Percentiles rank a stretch among this genome's conserved stretches.
phyloP scores from a whole-genome alignment of 92 coral and sea anemone genomes.

The Micromussa lordhowensis region DNA sequence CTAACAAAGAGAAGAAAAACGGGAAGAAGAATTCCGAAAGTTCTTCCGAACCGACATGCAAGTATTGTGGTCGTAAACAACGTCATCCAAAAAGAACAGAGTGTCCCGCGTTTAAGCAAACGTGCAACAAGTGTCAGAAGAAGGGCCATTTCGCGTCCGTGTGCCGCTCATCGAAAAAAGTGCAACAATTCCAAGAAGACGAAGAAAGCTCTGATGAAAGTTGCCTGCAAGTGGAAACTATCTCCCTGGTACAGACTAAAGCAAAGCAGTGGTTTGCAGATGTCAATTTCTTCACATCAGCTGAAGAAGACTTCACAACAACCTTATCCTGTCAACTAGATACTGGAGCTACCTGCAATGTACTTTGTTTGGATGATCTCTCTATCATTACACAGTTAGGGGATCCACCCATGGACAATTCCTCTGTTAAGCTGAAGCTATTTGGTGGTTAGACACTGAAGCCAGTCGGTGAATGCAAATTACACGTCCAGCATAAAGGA shows the following conservation, averaged over 20 bases:
- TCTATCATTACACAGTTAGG: not conserved
- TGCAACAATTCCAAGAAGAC: constrained; percentile 5
- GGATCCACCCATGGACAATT: not conserved
- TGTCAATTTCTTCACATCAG: constrained; percentile 24
- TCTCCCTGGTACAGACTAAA: constrained; percentile 15
- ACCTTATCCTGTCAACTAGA: constrained; percentile 24
- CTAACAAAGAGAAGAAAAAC: not conserved
- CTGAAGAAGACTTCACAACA: constrained; percentile 27
- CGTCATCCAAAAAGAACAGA: constrained; percentile 27
- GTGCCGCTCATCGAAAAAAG: constrained; percentile 17
- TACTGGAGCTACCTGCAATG: constrained; percentile 40
- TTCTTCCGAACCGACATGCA: not conserved
- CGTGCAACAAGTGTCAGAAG: constrained; percentile 45
- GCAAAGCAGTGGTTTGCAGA: constrained; percentile 28
- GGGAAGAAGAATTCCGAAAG: not conserved
- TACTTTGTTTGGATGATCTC: constrained; percentile 4
- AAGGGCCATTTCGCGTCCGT: constrained; percentile 43
- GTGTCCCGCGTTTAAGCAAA: constrained; percentile 43
- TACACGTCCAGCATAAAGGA: not conserved
- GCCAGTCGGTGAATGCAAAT: not conserved
- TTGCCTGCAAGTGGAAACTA: constrained; percentile 15
- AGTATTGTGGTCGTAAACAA: constrained; percentile 36
- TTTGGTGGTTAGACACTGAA: not conserved
- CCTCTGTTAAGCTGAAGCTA: not conserved
- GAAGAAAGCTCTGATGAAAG: constrained; percentile 2